Conservation (phyloP, 2,113 vertebrate genomes). For the Suncus etruscus region DNA sequence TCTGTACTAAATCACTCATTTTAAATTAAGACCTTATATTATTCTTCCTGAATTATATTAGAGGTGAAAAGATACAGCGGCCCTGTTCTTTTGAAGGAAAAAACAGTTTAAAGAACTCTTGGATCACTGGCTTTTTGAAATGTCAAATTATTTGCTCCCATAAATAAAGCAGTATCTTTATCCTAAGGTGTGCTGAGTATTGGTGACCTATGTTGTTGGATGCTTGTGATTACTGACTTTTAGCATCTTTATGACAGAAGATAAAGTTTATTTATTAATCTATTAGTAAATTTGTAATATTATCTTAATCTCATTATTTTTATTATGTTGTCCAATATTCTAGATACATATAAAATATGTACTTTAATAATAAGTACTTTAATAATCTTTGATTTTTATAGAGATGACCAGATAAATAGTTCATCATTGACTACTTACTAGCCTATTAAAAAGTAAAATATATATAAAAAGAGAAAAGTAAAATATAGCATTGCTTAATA, state of each 20-base stretch:
- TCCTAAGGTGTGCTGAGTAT: background rate
- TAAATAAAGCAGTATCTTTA: background rate
- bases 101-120: constrained; percentile 33
- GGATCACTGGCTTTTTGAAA: constrained; percentile 62
- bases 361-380: constrained; percentile 25
- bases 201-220: background rate
- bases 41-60: constrained; percentile 73
- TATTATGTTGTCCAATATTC: background rate
- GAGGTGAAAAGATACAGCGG: constrained; percentile 59
- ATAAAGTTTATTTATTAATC: background rate
- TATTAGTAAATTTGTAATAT: background rate
- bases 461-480: background rate
- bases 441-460: constrained; percentile 22
- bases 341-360: constrained; percentile 28
- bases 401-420: background rate
- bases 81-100: constrained; percentile 16
- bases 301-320: constrained; percentile 3
- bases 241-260: constrained; percentile 45
- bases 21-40: constrained; percentile 75
- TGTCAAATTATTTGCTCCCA: constrained; percentile 29
- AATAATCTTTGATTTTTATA: constrained; percentile 36
- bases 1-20: constrained; percentile 67
- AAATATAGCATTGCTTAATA: background rate
- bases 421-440: background rate
- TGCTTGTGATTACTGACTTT: constrained; percentile 36